A percentile compares a stretch with the other conserved stretches of the same genome.
Evolutionary conservation across 2,113 vertebrate species (phyloP).

Genomic region (Calcarius ornatus): DNA sequence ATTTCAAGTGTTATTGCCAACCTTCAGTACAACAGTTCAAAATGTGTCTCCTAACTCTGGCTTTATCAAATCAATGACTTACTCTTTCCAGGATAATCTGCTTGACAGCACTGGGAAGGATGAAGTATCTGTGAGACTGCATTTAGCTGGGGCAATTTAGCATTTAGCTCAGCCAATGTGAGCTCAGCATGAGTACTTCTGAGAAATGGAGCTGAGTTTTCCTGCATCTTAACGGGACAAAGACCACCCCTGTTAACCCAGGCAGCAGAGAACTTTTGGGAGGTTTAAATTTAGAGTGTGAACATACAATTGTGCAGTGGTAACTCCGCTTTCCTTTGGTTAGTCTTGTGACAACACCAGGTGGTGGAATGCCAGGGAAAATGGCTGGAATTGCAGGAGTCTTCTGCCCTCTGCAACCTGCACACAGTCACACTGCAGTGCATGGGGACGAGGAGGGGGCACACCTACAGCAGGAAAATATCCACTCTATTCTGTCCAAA

Average conservation of each 20-base stretch:
- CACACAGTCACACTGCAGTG: background rate
- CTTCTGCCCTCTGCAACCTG: background rate
- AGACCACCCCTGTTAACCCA: background rate
- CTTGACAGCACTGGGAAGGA: background rate
- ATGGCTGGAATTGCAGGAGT: background rate
- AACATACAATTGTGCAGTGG: background rate
- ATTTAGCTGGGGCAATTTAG: background rate
- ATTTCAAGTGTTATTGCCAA: background rate
- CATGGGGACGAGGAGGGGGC: rapidly evolving
- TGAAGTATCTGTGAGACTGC: background rate
- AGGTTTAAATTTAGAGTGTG: background rate
- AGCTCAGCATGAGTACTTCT: background rate
- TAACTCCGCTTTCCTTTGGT: background rate
- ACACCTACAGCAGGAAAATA: background rate
- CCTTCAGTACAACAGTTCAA: background rate
- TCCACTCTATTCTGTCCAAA: background rate
- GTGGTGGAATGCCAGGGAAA: background rate
- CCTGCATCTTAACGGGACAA: background rate
- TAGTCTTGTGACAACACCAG: background rate
- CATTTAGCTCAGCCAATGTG: background rate
- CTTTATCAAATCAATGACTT: background rate
- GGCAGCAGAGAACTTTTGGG: background rate
- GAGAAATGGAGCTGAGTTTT: background rate
- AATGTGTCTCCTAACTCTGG: background rate
- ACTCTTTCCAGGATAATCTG: background rate